Base-by-base conservation (phyloP, 1,140 invertebrate genomes). In the Hyphantria cunea region DNA sequence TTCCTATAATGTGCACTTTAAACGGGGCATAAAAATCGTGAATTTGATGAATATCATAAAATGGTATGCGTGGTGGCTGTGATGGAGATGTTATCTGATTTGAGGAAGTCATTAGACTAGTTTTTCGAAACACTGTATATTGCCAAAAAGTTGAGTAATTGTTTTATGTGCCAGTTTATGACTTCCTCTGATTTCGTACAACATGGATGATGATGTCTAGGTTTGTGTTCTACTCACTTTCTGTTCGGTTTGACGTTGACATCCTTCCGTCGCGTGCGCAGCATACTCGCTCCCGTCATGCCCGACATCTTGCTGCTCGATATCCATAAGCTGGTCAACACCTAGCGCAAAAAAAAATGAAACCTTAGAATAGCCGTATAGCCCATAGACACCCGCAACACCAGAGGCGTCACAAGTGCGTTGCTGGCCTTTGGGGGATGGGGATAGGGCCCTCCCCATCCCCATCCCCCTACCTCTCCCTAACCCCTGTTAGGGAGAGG, bases 211-310 rank as follows among this genome's bases (percentile, higher is more conserved):
- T 48, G 45, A 48, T 48, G 14, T 10, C 45, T 17, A 48, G 25
- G 31, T 25, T 25, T 25, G 5, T 25, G 47, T 39, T 4, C 10
- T 12, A 79, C 78, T 79, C 52, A 91, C 90, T 94, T 93, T 56
- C 95, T 91, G 86, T 95, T 95, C 13, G 94, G 94, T 74, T 95
- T 95, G 82, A 95, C 91, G 84, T 93, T 94, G 75, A 93, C 92
- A 90, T 95, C 95, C 64, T 94, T 93, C 47, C 94, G 92, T 45
- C 94, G 89, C 69, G 94, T 92, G 49, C 95, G 92, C 82, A 95
- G 86, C 94, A 95, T 95, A 69, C 89, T 91, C 32, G 89, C 89
- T 71, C 90, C 90, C 64, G 88, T 89, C 90, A 91, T 91, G 62
- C 89, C 89, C 65, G 90, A 90, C 90, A 91, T 91, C 59, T 55